Base-by-base conservation (phyloP, 2,888 invertebrate species). In the Leptopilina syphax region DNA sequence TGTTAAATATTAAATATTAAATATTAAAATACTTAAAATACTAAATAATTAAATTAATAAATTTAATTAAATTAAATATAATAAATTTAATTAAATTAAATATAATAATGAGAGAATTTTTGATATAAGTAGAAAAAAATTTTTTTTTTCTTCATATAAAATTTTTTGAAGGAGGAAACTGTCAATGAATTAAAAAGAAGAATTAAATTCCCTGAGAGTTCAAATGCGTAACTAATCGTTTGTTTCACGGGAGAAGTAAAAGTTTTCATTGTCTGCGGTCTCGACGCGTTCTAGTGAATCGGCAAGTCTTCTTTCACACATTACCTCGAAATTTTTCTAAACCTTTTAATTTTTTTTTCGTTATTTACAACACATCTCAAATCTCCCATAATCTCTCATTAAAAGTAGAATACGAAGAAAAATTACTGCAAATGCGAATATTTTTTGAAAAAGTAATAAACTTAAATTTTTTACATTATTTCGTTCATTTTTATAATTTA, bases 171-270 rank as follows among this genome's bases (percentile, higher is more conserved):
- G 54, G n/a, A 73, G 13, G 9, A 34, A 73, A 73, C 44, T 73
- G 27, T 70, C 50, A 47, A 73, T 54, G 34, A 54, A 54, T 73
- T 57, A 57, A 34, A 54, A 73, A 50, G 10, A 50, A 50, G 10
- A 50, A 50, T 44, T 24, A 73, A 73, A 57, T 73, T 8, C 54
- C 34, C 54, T 73, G n/a, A 27, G 70, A 27, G 54, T 9, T 73
- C 13, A 73, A 73, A 57, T 57, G 57, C 73, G 54, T 57, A 57
- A 73, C 73, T 73, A 73, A 73, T 73, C 41, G n/a, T n/a, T 57
- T 57, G 57, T 57, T 73, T 73, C 73, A 73, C 34, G 57, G 73
- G 73, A 57, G 73, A 73, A 73, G 73, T 73, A 73, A 73, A 73
- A 73, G 73, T 73, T 73, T 57, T 73, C 57, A 73, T 73, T 73